phyloP scores from a whole-genome alignment of 2,888 invertebrate species.

The Lacanobia wlatinum region DNA sequence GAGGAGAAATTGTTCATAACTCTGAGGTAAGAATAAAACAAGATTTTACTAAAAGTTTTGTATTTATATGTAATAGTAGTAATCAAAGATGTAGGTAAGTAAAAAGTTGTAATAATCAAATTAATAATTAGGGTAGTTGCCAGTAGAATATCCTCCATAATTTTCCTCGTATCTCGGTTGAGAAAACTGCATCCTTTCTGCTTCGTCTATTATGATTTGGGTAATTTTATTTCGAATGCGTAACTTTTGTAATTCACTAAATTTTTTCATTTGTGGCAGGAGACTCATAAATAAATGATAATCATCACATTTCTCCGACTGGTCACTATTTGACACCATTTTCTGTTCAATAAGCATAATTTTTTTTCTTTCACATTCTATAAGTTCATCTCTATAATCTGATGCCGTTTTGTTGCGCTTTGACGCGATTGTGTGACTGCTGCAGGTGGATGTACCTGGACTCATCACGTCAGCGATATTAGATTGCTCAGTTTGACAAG shows the following conservation, averaged over 20 bases:
- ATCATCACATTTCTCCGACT: slow-evolving; percentile 57
- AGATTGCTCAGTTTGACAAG: too few species aligned
- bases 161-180: too few species aligned
- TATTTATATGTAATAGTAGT: slow-evolving; percentile 1
- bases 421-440: not conserved
- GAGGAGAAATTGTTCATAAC: not conserved
- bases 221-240: slow-evolving; percentile 56
- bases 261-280: slow-evolving; percentile 55
- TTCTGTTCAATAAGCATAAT: slow-evolving; percentile 56
- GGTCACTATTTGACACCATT: slow-evolving; percentile 56
- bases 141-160: too few species aligned
- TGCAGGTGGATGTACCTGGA: not conserved
- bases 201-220: slow-evolving; percentile 57
- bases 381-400: not conserved
- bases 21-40: not conserved
- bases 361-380: not conserved
- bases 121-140: too few species aligned
- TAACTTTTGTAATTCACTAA: slow-evolving; percentile 52
- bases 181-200: slow-evolving; percentile 58
- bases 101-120: too few species aligned
- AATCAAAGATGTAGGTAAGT: not conserved
- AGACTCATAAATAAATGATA: slow-evolving; percentile 58
- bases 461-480: not conserved
- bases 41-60: not conserved
- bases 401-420: not conserved